Conservation (phyloP, 2,888 invertebrate genomes). For the Drosophila subquinaria region DNA sequence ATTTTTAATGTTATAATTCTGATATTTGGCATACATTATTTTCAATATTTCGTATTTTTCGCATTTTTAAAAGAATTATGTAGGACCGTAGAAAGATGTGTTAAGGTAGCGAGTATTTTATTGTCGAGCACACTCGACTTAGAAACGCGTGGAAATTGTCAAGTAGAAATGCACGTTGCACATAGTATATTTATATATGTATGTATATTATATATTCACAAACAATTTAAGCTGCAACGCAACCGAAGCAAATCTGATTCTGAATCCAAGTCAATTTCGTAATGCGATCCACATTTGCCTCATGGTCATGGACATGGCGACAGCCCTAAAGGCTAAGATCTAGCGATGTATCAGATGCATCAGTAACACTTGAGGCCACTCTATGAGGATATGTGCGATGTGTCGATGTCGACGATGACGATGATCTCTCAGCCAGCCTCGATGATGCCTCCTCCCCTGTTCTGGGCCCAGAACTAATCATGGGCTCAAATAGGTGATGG, state of each 20-base stretch:
- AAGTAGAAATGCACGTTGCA: constrained; percentile 2
- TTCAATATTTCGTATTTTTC: no score
- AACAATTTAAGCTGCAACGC: constrained; percentile 38
- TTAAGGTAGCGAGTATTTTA: not conserved
- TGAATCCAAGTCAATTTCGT: constrained; percentile 12
- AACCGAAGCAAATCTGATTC: constrained; percentile 2
- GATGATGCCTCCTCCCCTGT: not conserved
- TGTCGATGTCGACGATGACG: not conserved
- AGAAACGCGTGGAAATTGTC: not conserved
- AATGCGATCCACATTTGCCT: constrained; percentile 10
- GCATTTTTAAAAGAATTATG: no score
- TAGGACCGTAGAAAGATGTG: no score
- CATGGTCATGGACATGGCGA: not conserved
- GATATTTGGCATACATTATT: no score
- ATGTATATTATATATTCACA: constrained; percentile 29
- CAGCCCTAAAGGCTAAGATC: not conserved
- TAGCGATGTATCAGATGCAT: not conserved
- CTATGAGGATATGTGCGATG: constrained; percentile 22
- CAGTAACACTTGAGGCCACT: not conserved
- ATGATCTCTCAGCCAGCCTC: constrained; percentile 1
- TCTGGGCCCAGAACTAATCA: not conserved
- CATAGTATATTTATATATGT: constrained; percentile 4
- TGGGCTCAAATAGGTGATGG: constrained; percentile 48
- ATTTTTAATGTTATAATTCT: no score
- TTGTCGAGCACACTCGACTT: not conserved